phyloP scores from a whole-genome alignment of 2,797 vertebrate species.

The Tympanoctomys barrerae region DNA sequence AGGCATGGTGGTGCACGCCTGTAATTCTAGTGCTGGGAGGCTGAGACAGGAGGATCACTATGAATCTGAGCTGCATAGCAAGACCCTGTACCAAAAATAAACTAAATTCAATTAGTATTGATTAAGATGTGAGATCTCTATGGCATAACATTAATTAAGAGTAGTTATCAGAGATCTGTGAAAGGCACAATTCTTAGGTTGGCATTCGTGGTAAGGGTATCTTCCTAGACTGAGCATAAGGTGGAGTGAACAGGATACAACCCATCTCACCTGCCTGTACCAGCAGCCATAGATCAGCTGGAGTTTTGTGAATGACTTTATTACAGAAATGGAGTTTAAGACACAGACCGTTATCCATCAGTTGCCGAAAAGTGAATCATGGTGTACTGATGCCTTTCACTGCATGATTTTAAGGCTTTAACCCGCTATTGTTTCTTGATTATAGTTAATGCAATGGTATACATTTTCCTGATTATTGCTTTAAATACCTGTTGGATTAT shows the following conservation, averaged over 20 bases:
- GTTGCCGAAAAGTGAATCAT: not conserved
- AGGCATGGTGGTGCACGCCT: too few species aligned
- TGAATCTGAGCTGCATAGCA: too few species aligned
- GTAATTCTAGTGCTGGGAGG: too few species aligned
- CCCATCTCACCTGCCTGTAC: not conserved
- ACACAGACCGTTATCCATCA: not conserved
- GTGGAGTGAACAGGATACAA: not conserved
- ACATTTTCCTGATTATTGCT: not conserved
- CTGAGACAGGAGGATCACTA: too few species aligned
- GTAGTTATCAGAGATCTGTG: not conserved
- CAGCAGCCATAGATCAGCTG: not conserved
- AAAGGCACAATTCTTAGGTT: not conserved
- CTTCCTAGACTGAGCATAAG: not conserved
- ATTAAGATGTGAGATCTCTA: not conserved
- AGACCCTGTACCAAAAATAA: too few species aligned
- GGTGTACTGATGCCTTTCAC: not conserved
- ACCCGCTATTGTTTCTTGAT: not conserved
- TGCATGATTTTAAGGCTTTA: not conserved
- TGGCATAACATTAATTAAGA: not conserved
- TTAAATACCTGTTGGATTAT: not conserved
- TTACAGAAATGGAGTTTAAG: not conserved
- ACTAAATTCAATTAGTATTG: not conserved
- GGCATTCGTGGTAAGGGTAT: not conserved
- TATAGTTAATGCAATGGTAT: not conserved
- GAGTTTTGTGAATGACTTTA: too few species aligned